phyloP scores from a whole-genome alignment of 2,113 vertebrate genomes.

The Hiodon tergisus region DNA sequence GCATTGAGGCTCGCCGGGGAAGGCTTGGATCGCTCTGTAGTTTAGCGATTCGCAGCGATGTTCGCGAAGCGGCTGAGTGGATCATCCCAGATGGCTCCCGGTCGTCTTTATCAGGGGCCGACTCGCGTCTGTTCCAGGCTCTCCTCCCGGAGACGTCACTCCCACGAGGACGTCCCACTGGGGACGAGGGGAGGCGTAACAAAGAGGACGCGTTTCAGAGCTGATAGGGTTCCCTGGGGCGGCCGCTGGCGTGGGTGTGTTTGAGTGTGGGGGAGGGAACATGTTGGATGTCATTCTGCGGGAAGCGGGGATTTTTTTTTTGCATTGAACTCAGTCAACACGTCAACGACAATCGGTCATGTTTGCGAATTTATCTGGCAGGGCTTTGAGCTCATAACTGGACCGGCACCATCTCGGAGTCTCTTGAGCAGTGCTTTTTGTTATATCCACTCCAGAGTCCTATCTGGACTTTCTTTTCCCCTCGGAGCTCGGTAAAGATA shows the following conservation, averaged over 20 bases:
- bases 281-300: conserved; percentile 35
- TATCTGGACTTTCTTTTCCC: conserved; percentile 58
- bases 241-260: not conserved
- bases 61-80: not conserved
- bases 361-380: conserved; percentile 75
- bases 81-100: not conserved
- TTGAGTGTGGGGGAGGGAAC: conserved; percentile 21
- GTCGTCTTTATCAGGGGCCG: conserved; percentile 6
- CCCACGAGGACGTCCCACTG: conserved; percentile 27
- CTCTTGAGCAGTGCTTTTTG: conserved; percentile 69
- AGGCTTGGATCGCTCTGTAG: too few species aligned
- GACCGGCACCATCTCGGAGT: conserved; percentile 75
- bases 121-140: not conserved
- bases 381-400: conserved; percentile 81
- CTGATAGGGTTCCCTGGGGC: conserved; percentile 14
- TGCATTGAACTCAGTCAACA: conserved; percentile 68
- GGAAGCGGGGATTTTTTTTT: conserved; percentile 24
- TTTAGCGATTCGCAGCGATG: too few species aligned
- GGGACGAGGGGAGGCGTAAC: not conserved
- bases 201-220: not conserved
- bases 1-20: too few species aligned
- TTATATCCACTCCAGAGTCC: conserved; percentile 65
- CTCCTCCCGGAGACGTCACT: conserved; percentile 2
- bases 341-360: conserved; percentile 71
- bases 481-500: conserved; percentile 7